Percentiles rank a stretch among this genome's conserved stretches.
These are phyloP conservation scores for Hippolais icterina DNA, from an alignment of 2,113 vertebrate genomes.

Conservation along the genomic window DNA sequence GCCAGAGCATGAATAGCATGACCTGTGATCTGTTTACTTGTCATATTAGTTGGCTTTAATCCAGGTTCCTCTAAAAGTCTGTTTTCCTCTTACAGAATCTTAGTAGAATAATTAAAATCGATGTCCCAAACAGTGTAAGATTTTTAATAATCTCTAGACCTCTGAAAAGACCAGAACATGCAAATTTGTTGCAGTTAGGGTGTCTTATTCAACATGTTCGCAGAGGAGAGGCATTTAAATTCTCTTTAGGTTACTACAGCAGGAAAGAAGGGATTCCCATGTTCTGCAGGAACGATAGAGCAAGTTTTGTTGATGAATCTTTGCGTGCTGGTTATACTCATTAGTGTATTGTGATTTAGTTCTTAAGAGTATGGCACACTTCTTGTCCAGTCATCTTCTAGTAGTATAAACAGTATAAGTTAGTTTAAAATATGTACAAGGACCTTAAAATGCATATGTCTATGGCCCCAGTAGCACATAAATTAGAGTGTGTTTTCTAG, in stretches of 20 bases:
- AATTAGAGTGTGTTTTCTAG: neutral
- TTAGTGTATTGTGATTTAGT: neutral
- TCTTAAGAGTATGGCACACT: neutral
- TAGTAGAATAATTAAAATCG: neutral
- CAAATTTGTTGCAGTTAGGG: neutral
- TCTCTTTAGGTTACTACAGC: neutral
- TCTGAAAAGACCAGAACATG: neutral
- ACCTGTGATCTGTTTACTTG: conserved; percentile 19
- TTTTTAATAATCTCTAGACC: neutral
- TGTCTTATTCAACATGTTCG: neutral
- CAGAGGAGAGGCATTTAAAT: neutral
- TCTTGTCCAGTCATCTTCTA: neutral
- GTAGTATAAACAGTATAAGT: neutral
- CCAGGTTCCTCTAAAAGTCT: conserved; percentile 17
- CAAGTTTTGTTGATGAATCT: neutral
- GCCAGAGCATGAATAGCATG: conserved; percentile 33
- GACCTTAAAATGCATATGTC: neutral
- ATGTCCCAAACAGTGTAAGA: neutral
- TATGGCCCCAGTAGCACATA: neutral
- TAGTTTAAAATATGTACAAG: neutral
- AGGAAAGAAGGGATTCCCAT: neutral
- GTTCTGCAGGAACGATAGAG: neutral
- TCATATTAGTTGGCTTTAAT: conserved; percentile 2
- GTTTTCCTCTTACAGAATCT: neutral
- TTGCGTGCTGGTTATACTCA: neutral